phyloP scores from a whole-genome alignment of 2,888 invertebrate species.

The Parnassius glacialis region DNA sequence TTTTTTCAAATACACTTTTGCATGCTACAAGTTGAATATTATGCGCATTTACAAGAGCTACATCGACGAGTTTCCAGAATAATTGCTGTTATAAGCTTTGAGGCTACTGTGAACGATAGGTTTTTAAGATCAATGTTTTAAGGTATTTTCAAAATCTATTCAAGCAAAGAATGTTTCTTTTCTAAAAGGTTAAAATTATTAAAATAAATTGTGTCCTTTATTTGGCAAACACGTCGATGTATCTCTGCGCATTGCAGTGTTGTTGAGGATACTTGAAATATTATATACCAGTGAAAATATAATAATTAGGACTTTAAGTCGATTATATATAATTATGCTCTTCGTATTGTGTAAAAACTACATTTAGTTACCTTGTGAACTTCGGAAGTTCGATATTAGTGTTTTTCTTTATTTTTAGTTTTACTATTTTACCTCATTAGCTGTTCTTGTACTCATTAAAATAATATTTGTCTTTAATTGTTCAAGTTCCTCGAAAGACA shows the following conservation, averaged over 20 bases:
- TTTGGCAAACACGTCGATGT: slow-evolving; percentile 30
- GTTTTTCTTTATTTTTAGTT: slow-evolving; percentile 53
- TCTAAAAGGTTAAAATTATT: not conserved
- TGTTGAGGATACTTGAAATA: slow-evolving; percentile 56
- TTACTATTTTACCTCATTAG: slow-evolving; percentile 73
- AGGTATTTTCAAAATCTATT: no score
- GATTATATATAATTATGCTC: slow-evolving; percentile 58
- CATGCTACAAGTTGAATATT: slow-evolving; percentile 42
- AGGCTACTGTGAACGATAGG: slow-evolving; percentile 20
- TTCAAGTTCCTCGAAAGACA: slow-evolving; percentile 22
- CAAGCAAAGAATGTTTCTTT: not conserved
- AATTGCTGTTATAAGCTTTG: not conserved
- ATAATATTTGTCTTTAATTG: slow-evolving; percentile 27
- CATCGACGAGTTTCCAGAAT: slow-evolving; percentile 23
- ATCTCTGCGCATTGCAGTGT: slow-evolving; percentile 47
- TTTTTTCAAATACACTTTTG: slow-evolving; percentile 63
- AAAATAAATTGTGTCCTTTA: not conserved
- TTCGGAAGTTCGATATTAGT: slow-evolving; percentile 72
- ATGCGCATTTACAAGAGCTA: slow-evolving; percentile 24
- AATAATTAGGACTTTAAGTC: slow-evolving; percentile 75
- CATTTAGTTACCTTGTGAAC: slow-evolving; percentile 78
- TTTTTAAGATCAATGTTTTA: not conserved
- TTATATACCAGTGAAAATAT: slow-evolving; percentile 68
- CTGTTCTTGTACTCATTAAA: slow-evolving; percentile 54
- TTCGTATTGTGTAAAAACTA: slow-evolving; percentile 62